These are phyloP conservation scores for Polydrusus tereticollis DNA, from an alignment of 2,888 invertebrate genomes.

Conservation along the genomic window DNA sequence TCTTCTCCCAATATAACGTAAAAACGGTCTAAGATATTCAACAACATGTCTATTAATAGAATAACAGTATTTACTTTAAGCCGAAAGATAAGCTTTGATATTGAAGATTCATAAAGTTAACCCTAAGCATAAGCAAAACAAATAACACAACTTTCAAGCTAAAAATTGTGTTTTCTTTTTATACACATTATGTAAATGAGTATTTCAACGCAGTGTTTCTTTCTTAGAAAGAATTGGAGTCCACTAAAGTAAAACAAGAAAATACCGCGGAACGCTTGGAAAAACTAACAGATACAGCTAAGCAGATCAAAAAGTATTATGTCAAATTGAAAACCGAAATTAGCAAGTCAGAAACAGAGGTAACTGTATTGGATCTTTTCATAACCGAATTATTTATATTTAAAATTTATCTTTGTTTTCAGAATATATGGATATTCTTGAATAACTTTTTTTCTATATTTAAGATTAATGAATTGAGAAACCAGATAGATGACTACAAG, in stretches of 20 bases:
- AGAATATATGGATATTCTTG: neutral
- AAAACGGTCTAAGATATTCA: too few species aligned
- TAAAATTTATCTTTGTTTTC: too few species aligned
- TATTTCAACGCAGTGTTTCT: neutral
- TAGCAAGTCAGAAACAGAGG: slow-evolving; percentile 58
- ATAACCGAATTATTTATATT: too few species aligned
- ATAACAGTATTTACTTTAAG: too few species aligned
- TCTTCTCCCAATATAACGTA: too few species aligned
- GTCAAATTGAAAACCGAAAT: slow-evolving; percentile 55
- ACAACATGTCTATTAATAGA: too few species aligned
- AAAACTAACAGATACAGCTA: slow-evolving; percentile 57
- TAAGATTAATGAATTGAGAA: slow-evolving; percentile 55
- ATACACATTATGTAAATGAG: too few species aligned
- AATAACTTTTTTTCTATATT: slow-evolving; percentile 10
- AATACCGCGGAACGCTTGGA: slow-evolving; percentile 58
- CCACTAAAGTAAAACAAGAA: slow-evolving; percentile 54
- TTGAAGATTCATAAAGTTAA: too few species aligned
- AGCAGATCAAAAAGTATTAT: slow-evolving; percentile 60
- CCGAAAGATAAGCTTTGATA: too few species aligned
- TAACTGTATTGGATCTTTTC: neutral
- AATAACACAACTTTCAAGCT: too few species aligned
- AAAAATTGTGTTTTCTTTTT: too few species aligned
- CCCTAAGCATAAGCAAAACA: too few species aligned
- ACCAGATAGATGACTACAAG: slow-evolving; percentile 61
- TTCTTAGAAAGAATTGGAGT: slow-evolving; percentile 56